These are phyloP conservation scores for Danaus chrysippus DNA, from an alignment of 2,888 invertebrate species.

Conservation along the genomic window DNA sequence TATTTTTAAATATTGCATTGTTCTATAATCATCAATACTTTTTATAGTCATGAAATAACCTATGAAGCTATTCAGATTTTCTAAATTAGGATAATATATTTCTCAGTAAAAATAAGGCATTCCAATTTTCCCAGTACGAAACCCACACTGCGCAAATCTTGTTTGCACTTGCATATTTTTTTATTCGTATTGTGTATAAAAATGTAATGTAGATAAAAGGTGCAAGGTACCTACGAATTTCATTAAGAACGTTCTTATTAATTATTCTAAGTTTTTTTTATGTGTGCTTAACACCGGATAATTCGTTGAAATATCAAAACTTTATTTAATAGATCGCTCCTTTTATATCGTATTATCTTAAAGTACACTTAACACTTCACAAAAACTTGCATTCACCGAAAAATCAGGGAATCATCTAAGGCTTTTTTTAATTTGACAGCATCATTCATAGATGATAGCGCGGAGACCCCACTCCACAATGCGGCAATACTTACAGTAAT, in stretches of 20 bases:
- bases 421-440: constrained; percentile 24
- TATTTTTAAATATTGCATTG: no score
- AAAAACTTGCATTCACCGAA: constrained; percentile 10
- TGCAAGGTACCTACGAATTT: constrained; percentile 1
- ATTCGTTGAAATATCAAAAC: constrained; percentile 1
- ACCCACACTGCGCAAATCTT: background rate
- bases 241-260: constrained; percentile 3
- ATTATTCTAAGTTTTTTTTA: background rate
- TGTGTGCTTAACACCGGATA: background rate
- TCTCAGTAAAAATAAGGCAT: background rate
- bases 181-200: constrained; percentile 5
- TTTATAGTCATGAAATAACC: no score
- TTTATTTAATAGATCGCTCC: constrained; percentile 1
- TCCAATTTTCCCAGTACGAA: background rate
- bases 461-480: constrained; percentile 33
- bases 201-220: constrained; percentile 5
- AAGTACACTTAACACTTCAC: constrained; percentile 13
- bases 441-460: constrained; percentile 27
- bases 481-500: constrained; percentile 38
- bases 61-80: background rate
- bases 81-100: background rate
- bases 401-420: constrained; percentile 24
- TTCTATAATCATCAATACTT: no score
- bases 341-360: constrained; percentile 1
- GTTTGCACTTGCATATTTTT: background rate